These are phyloP conservation scores for Cacatua alba DNA, from an alignment of 2,113 vertebrate species.

Conservation along the genomic window DNA sequence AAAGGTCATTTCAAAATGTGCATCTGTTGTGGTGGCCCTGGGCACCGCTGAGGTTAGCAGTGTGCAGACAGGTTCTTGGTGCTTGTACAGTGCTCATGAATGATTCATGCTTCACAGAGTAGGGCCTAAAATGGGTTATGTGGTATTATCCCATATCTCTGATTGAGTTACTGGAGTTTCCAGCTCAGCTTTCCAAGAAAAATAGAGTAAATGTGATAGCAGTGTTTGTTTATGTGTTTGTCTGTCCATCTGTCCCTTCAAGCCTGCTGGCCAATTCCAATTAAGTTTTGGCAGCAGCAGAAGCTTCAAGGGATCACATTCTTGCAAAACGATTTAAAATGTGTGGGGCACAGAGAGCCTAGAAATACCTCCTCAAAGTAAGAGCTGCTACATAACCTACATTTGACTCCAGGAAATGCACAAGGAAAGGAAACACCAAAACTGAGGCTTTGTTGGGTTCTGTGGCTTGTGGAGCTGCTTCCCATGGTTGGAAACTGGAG, in stretches of 20 bases:
- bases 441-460: not conserved
- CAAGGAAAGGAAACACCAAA: not conserved
- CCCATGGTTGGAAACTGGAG: not conserved
- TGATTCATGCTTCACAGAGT: not conserved
- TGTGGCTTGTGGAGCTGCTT: not conserved
- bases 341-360: not conserved
- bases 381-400: not conserved
- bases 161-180: not conserved
- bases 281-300: not conserved
- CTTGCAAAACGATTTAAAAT: not conserved
- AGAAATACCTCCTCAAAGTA: not conserved
- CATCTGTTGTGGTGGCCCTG: not conserved
- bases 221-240: not conserved
- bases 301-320: not conserved
- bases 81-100: fast-evolving
- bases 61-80: fast-evolving
- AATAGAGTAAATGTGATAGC: not conserved
- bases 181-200: conserved; percentile 18
- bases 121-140: not conserved
- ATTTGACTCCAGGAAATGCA: not conserved
- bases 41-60: not conserved
- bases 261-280: not conserved
- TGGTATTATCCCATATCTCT: not conserved
- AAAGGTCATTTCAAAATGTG: not conserved
- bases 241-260: not conserved